These are phyloP conservation scores for Ophiothrix spiculata DNA, from an alignment of 35 echinoderm and acorn worm genomes.

Conservation along the genomic window DNA sequence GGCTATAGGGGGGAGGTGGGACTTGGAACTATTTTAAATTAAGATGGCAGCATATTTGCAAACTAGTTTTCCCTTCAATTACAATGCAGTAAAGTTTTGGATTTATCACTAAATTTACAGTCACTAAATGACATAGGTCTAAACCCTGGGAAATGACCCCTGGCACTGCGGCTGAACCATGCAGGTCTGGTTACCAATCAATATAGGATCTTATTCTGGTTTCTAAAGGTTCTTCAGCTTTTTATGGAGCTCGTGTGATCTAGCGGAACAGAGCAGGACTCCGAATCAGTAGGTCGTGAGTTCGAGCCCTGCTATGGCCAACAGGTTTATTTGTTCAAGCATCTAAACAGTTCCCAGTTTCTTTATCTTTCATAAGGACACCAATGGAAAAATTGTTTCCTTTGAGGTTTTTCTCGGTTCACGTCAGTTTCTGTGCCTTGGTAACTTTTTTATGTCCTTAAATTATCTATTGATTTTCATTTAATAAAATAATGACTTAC, in stretches of 20 bases:
- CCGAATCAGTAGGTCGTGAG: no score
- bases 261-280: no score
- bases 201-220: no score
- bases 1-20: background rate
- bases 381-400: background rate
- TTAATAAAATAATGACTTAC: conserved; percentile 40
- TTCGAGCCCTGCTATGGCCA: no score
- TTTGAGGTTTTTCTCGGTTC: no score
- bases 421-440: background rate
- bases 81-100: background rate
- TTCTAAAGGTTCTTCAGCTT: no score
- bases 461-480: background rate
- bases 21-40: background rate
- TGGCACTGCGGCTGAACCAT: background rate
- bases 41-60: background rate
- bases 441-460: background rate
- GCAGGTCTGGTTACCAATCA: no score
- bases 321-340: background rate
- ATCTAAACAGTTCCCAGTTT: background rate
- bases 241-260: background rate
- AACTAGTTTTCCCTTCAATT: background rate
- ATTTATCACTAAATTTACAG: background rate
- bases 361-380: background rate
- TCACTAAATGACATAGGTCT: no score
- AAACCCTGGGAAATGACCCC: background rate